Base-by-base conservation (phyloP, 2,113 vertebrate species). In the Nothocercus nigrocapillus region DNA sequence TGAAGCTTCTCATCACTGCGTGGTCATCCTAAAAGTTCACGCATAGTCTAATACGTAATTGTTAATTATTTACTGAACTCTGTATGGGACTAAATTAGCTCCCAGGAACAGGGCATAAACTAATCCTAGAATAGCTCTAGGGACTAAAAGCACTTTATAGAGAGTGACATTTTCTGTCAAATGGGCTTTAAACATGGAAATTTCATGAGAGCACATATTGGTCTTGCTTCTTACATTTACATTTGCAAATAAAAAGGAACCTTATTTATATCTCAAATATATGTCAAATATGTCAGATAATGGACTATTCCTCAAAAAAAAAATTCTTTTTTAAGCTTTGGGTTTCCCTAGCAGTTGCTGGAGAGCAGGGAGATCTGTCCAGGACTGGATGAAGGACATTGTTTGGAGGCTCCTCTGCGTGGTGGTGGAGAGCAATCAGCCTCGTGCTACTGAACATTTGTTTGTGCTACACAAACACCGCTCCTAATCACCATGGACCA, bases 381-480 rank as follows among this genome's bases (percentile, higher is more conserved):
- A 42, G 40, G 24, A 20, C 14, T 82, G 79, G 27, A 6, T 59
- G 85, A 45, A 74, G 10, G 27, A 12, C 30, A 21, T 32, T 67
- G 42, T 30, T 90, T 54, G 16, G 62, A 76, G 9, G 30, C 24
- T 82, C 11, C 14, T 7, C 44, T 82, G 61, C 45, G 32, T 56
- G 88, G 7, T 3, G 11, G 28, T n/a, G 5, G 1, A 2, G 85
- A 45, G 66, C 62, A 59, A 56, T 79, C 85, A 38, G 44, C 32
- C 8, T 67, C 47, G 64, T 82, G n/a, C 64, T 59, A 2, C 68
- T 18, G 67, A 93, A 40, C 92, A 84, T 72, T 93, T 90, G 93
- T 70, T 88, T 90, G 88, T 95, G 69, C 56, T 75, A 69, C 83
- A 87, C 77, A 93, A 96, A 96, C 76, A 88, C 24, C 2, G 73